Evolutionary conservation across 2,113 vertebrate genomes (phyloP), one percentile per base, ranked within the genome.

Genomic region (Tenebrosternarchus preto): DNA sequence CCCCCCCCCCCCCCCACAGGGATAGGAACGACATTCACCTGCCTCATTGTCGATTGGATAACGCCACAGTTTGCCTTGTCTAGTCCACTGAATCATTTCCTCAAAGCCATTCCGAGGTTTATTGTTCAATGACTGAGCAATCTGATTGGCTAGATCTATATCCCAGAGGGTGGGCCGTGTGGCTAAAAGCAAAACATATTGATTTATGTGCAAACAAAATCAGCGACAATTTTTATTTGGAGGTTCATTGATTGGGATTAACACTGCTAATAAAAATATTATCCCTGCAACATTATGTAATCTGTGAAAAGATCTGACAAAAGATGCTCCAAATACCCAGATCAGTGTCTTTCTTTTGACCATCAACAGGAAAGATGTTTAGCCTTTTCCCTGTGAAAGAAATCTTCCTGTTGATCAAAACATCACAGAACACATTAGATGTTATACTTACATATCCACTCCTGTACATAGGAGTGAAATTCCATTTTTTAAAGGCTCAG

Each of bases 31-130:
- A 70, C 6, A 89, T 92, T 22, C 86, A 97, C 98, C 96, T 53
- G 85, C 90, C 87, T 98, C 96, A 43, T 98, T 99, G 91, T 96
- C 86, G 84, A 99, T 83, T 27, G 98, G 98, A 74, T 93, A 99
- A 29, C 93, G 91, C 97, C 98, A 98, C 60, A 98, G 83, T 81
- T 94, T 98, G 19, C 96, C 97, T 7, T 98, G 94, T 87, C 93
- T 95, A 4, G 96, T 98, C 97, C 96, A 99, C 88, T 95, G 91
- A 81, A 99, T 96, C 95, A 98, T 96, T 86, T 99, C 96, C 80
- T 99, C 96, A 88, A 99, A 93, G n/a, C 93, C 94, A 0, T 99
- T 98, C 7, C 89, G 92, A n/a, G 94, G 93, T 33, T 78, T 83
- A 39, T 93, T 93, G 17, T 94, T 90, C 53, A 78, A 84, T 1